phyloP scores from a whole-genome alignment of 2,888 invertebrate genomes.

The Agrotis puta region DNA sequence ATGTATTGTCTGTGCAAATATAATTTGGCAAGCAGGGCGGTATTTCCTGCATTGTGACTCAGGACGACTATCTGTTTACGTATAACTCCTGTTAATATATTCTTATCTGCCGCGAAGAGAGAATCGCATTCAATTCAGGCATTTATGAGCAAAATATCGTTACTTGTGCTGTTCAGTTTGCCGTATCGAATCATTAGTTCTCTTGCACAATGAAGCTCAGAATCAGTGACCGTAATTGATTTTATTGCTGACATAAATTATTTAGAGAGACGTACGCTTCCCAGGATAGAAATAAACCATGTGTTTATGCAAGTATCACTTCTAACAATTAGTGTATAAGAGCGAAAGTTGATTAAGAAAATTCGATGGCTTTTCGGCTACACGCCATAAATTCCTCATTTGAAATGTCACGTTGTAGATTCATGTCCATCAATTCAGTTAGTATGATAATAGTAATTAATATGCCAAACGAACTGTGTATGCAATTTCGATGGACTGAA shows the following conservation, averaged over 20 bases:
- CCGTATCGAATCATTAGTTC: neutral
- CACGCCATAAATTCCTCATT: slow-evolving; percentile 29
- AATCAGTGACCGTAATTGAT: slow-evolving; percentile 11
- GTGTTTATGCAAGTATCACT: slow-evolving; percentile 17
- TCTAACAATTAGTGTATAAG: slow-evolving; percentile 14
- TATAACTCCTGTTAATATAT: slow-evolving; percentile 31
- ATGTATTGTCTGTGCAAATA: slow-evolving; percentile 58
- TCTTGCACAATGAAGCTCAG: slow-evolving; percentile 4
- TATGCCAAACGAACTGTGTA: slow-evolving; percentile 1
- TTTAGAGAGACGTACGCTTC: neutral
- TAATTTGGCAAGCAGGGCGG: slow-evolving; percentile 76
- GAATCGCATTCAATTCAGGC: neutral
- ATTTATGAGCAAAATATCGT: neutral
- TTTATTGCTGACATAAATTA: slow-evolving; percentile 7
- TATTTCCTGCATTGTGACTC: slow-evolving; percentile 84
- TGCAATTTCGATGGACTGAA: neutral
- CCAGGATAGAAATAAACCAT: slow-evolving; percentile 32
- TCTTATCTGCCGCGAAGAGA: slow-evolving; percentile 24
- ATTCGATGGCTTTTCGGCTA: neutral
- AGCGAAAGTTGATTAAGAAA: slow-evolving; percentile 30
- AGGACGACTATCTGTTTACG: slow-evolving; percentile 48
- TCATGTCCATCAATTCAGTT: slow-evolving; percentile 1
- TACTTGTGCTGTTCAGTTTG: neutral
- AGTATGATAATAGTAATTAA: slow-evolving; percentile 16
- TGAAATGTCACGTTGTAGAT: slow-evolving; percentile 23